phyloP scores from a whole-genome alignment of 2,113 vertebrate species.

The Merops nubicus region DNA sequence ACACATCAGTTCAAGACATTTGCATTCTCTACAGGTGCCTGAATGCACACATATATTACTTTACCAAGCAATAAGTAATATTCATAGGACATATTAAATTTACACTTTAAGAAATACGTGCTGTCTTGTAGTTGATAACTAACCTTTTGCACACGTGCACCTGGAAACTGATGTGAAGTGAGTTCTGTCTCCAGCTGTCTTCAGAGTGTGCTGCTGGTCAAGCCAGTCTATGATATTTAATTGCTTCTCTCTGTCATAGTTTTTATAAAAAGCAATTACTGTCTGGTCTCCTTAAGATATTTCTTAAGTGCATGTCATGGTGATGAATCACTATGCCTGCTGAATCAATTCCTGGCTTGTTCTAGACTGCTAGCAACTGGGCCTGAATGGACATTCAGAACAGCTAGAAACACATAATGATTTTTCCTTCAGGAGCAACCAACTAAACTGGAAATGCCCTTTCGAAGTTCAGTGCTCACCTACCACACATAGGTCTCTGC shows the following conservation, averaged over 20 bases:
- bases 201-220: background rate
- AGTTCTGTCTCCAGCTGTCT: background rate
- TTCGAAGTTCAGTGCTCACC: background rate
- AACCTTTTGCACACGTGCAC: background rate
- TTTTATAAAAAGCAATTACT: background rate
- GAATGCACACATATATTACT: slow-evolving; percentile 32
- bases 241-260: background rate
- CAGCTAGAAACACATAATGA: background rate
- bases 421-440: background rate
- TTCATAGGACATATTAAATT: slow-evolving; percentile 43
- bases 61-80: slow-evolving; percentile 59
- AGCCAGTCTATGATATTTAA: background rate
- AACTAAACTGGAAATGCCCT: background rate
- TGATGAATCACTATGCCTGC: background rate
- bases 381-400: background rate
- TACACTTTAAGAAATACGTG: background rate
- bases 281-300: background rate
- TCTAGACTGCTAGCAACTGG: background rate
- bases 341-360: background rate
- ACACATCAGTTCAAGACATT: slow-evolving; percentile 40
- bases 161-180: background rate
- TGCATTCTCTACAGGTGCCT: background rate
- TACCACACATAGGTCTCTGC: background rate
- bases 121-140: background rate
- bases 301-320: background rate